Evolutionary conservation across 1,140 invertebrate genomes (phyloP).

Genomic region (Drosophila parabipectinata): DNA sequence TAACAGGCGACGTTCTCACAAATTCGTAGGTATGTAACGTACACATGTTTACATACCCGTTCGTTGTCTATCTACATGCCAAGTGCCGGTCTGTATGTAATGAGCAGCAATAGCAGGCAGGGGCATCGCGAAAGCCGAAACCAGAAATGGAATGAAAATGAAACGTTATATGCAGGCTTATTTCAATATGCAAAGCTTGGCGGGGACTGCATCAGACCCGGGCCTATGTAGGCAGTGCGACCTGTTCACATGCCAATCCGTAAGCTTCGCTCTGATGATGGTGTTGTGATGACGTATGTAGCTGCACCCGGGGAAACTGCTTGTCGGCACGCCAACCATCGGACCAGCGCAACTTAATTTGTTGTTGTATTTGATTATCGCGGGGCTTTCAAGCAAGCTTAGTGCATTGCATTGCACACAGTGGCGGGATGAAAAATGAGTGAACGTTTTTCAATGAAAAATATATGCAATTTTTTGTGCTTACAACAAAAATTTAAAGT

Average conservation of each 20-base stretch:
- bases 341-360: not conserved
- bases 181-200: constrained; percentile 43
- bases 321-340: constrained; percentile 17
- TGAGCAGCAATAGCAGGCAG: constrained; percentile 45
- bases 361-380: not conserved
- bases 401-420: not conserved
- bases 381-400: constrained; percentile 12
- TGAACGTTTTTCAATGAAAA: too few relatives aligned
- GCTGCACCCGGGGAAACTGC: constrained; percentile 16
- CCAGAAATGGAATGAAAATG: constrained; percentile 73
- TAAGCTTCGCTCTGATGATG: constrained; percentile 18
- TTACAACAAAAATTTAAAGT: too few relatives aligned
- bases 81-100: constrained; percentile 48
- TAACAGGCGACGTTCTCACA: constrained; percentile 71
- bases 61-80: constrained; percentile 43
- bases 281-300: constrained; percentile 53
- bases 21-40: constrained; percentile 58
- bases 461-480: too few relatives aligned
- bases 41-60: constrained; percentile 44
- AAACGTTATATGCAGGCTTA: constrained; percentile 64
- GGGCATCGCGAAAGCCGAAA: constrained; percentile 59
- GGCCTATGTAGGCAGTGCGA: constrained; percentile 22
- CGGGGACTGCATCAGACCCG: not conserved
- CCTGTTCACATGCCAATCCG: constrained; percentile 36
- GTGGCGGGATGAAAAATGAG: too few relatives aligned